A percentile compares a stretch with the other conserved stretches of the same genome.
These are phyloP conservation scores for Drosophila kurseongensis DNA, from an alignment of 1,140 invertebrate genomes.

Conservation along the genomic window DNA sequence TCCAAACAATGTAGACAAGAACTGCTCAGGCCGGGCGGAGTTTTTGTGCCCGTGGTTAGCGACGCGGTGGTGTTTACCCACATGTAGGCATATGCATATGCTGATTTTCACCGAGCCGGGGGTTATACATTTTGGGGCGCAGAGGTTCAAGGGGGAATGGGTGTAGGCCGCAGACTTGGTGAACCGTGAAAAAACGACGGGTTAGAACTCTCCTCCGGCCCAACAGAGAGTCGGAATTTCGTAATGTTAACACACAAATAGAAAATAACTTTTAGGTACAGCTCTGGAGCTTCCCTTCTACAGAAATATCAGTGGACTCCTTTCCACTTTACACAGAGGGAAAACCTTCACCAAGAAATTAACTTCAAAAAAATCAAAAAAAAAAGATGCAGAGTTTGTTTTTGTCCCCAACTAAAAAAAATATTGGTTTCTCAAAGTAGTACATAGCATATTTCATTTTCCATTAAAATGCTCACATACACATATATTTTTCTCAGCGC, in stretches of 20 bases:
- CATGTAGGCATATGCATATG: constrained; percentile 83
- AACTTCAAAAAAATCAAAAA: no score
- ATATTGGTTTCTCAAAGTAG: no score
- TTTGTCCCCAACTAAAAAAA: no score
- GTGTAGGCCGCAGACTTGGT: constrained; percentile 50
- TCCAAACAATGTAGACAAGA: constrained; percentile 69
- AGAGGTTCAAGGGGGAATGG: not conserved
- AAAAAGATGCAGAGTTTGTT: not conserved
- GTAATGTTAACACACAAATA: constrained; percentile 50
- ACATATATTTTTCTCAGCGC: constrained; percentile 7
- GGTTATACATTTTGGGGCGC: constrained; percentile 16
- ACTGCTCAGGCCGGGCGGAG: constrained; percentile 60
- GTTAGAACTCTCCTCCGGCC: constrained; percentile 23
- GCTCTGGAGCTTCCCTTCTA: constrained; percentile 18
- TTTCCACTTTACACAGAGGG: constrained; percentile 10
- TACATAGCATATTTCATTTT: no score
- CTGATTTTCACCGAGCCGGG: constrained; percentile 64
- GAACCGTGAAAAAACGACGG: constrained; percentile 69
- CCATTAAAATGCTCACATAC: not conserved
- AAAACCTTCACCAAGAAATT: not conserved
- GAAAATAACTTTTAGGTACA: constrained; percentile 39
- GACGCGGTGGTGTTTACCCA: constrained; percentile 82
- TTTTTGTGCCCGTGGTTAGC: constrained; percentile 70
- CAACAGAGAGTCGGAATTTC: constrained; percentile 24
- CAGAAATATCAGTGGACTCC: not conserved